phyloP scores from a whole-genome alignment of 2,113 vertebrate genomes.

The Oryzias woworae region DNA sequence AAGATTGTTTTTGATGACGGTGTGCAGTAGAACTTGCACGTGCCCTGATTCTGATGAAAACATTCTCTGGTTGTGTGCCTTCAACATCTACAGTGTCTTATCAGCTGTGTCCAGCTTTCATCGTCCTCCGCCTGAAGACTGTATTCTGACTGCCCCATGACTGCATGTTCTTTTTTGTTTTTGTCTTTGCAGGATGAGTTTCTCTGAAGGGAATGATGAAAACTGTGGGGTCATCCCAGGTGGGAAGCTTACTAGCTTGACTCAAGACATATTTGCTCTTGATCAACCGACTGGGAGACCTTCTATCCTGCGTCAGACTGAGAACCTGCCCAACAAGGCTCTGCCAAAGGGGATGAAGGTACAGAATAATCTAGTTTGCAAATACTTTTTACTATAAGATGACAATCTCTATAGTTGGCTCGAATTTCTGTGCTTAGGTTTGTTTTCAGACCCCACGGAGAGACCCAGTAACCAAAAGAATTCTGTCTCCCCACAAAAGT shows the following conservation, averaged over 20 bases:
- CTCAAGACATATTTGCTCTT: slow-evolving; percentile 77
- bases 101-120: slow-evolving; percentile 58
- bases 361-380: not conserved
- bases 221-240: slow-evolving; percentile 65
- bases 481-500: slow-evolving; percentile 79
- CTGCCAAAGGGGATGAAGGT: slow-evolving; percentile 80
- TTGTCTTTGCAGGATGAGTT: slow-evolving; percentile 85
- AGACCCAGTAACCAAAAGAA: slow-evolving; percentile 86
- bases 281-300: slow-evolving; percentile 82
- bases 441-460: slow-evolving; percentile 92
- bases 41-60: slow-evolving; percentile 3
- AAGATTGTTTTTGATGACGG: too few species aligned
- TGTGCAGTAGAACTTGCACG: not conserved
- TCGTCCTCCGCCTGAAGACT: not conserved
- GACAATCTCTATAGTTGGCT: not conserved
- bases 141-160: not conserved
- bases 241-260: slow-evolving; percentile 56
- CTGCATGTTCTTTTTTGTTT: slow-evolving; percentile 7
- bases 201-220: slow-evolving; percentile 80
- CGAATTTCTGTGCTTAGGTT: slow-evolving; percentile 76
- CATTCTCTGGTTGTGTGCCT: not conserved
- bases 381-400: not conserved
- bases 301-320: slow-evolving; percentile 86
- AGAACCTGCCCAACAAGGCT: slow-evolving; percentile 84
- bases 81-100: slow-evolving; percentile 48